These are phyloP conservation scores for Rhadina sibilatrix DNA, from an alignment of 2,113 vertebrate species.

Conservation along the genomic window DNA sequence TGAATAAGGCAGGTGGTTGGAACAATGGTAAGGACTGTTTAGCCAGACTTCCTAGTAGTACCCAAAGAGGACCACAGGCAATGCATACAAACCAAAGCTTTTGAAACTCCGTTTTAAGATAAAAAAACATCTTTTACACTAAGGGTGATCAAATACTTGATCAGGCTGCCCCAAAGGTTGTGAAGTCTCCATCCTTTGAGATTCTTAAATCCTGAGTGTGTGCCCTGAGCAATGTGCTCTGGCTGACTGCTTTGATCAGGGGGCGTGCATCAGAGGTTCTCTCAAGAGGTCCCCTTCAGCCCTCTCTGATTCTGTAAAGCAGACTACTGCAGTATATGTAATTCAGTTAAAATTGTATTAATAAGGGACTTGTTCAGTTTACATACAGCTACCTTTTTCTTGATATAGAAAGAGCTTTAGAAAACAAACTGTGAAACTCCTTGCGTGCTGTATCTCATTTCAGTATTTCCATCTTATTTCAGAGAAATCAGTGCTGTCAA, in stretches of 20 bases:
- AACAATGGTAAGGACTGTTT: neutral
- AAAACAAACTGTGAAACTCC: neutral
- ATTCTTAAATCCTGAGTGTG: neutral
- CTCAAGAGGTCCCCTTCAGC: neutral
- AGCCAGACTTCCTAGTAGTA: neutral
- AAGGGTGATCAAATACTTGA: neutral
- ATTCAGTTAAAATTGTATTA: neutral
- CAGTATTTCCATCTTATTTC: neutral
- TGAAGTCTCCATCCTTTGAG: neutral
- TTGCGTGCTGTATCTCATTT: neutral
- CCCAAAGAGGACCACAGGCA: neutral
- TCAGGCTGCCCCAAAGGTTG: neutral
- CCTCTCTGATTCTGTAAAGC: neutral
- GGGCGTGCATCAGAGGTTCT: neutral
- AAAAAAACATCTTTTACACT: neutral
- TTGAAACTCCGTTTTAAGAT: neutral
- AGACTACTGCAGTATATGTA: neutral
- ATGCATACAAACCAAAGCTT: neutral
- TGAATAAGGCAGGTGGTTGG: neutral
- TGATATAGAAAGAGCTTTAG: neutral
- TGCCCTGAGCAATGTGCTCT: neutral
- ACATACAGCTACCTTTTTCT: neutral
- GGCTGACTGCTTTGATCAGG: neutral
- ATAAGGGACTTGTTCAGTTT: neutral
- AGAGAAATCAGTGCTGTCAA: neutral